Conservation (phyloP, 2,888 invertebrate genomes). For the Drosophila ustulata region DNA sequence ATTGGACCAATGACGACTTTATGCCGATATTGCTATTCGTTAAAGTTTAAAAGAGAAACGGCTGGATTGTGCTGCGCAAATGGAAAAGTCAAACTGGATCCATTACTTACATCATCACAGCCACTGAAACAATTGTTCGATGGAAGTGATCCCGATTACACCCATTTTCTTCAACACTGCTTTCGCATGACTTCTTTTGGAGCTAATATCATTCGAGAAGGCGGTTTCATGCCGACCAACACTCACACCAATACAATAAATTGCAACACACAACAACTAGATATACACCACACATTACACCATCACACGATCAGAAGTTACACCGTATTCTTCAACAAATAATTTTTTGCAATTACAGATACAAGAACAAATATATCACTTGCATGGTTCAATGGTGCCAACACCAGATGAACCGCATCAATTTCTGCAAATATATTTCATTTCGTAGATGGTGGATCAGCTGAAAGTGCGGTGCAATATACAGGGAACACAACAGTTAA, state of each 20-base stretch:
- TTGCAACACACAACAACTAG: too few species aligned
- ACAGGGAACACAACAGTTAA: slow-evolving; percentile 51
- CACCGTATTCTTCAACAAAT: not conserved
- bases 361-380: slow-evolving; percentile 50
- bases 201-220: too few species aligned
- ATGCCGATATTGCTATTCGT: too few species aligned
- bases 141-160: slow-evolving; percentile 6
- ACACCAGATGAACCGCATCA: slow-evolving; percentile 41
- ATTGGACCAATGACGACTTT: too few species aligned
- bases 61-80: not conserved
- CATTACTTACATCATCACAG: slow-evolving; percentile 3
- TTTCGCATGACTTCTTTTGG: too few species aligned
- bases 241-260: too few species aligned
- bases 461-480: slow-evolving; percentile 31
- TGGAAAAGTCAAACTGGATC: slow-evolving; percentile 7
- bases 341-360: slow-evolving; percentile 30
- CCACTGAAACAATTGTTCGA: slow-evolving; percentile 2
- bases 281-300: not conserved
- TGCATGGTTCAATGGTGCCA: slow-evolving; percentile 47
- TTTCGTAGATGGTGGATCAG: slow-evolving; percentile 38
- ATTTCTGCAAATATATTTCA: slow-evolving; percentile 65
- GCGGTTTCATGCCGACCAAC: too few species aligned
- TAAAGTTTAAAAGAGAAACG: too few species aligned
- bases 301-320: too few species aligned
- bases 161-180: slow-evolving; percentile 3